A percentile compares a stretch with the other conserved stretches of the same genome.
Evolutionary conservation across 2,113 vertebrate genomes (phyloP).

Genomic region (Charina bottae): DNA sequence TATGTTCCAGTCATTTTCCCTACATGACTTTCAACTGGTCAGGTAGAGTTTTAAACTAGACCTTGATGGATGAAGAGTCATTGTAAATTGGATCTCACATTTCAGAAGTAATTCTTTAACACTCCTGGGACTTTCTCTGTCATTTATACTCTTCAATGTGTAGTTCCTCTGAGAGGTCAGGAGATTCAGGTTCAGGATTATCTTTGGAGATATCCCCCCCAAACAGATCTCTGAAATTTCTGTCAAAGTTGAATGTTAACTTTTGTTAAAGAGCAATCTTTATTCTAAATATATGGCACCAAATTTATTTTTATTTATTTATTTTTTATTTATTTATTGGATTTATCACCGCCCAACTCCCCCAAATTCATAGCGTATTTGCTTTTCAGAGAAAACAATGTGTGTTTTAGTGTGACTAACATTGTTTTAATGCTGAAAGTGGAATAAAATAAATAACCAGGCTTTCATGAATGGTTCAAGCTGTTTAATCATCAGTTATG

Average conservation of each 20-base stretch:
- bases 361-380: constrained; percentile 63
- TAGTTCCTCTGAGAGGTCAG: constrained; percentile 61
- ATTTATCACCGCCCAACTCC: too few species aligned
- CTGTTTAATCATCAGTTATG: not conserved
- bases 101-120: constrained; percentile 72
- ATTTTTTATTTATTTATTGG: too few species aligned
- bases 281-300: constrained; percentile 66
- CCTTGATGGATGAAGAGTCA: constrained; percentile 63
- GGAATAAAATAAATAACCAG: constrained; percentile 55
- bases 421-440: constrained; percentile 53
- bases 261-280: constrained; percentile 70
- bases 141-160: constrained; percentile 66
- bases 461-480: constrained; percentile 32
- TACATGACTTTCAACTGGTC: constrained; percentile 65
- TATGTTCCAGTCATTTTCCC: constrained; percentile 66
- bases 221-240: constrained; percentile 56
- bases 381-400: constrained; percentile 64
- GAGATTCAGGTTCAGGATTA: constrained; percentile 60
- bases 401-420: constrained; percentile 58
- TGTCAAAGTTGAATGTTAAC: constrained; percentile 57
- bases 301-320: too few species aligned
- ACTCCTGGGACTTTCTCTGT: constrained; percentile 66
- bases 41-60: constrained; percentile 66
- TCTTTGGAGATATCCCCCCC: constrained; percentile 54
- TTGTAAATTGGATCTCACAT: constrained; percentile 72